Evolutionary conservation across 64 coral and sea anemone species (phyloP).

Genomic region (Pocillopora verrucosa): DNA sequence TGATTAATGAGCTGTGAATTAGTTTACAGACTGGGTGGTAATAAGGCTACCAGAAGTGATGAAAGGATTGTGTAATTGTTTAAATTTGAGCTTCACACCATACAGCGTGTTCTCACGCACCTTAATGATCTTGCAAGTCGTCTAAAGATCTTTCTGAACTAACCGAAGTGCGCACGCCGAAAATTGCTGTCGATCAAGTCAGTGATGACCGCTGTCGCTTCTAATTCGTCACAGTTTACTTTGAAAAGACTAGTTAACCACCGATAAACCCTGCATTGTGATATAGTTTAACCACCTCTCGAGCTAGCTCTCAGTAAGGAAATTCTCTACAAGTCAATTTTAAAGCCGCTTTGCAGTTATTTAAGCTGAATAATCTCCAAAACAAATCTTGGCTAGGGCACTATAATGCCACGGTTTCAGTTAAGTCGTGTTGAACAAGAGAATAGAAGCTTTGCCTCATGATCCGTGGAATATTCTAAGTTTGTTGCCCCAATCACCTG

Average conservation of each 20-base stretch:
- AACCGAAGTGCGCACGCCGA: background rate
- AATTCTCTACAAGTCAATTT: background rate
- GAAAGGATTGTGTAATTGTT: constrained; percentile 36
- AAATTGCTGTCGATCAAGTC: background rate
- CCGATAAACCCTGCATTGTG: background rate
- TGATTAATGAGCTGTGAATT: constrained; percentile 55
- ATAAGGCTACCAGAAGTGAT: constrained; percentile 19
- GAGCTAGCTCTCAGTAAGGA: constrained; percentile 3
- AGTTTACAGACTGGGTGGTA: constrained; percentile 35
- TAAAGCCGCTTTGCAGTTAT: constrained; percentile 27
- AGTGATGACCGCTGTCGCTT: background rate
- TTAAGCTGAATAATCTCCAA: constrained; percentile 24
- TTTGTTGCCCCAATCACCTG: constrained; percentile 22
- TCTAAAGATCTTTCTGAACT: too few relatives aligned
- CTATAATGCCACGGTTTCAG: too few relatives aligned
- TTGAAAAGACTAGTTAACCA: background rate
- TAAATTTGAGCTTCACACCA: constrained; percentile 17
- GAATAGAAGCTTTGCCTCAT: background rate
- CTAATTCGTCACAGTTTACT: background rate
- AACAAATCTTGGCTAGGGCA: background rate
- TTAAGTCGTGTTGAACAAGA: constrained; percentile 11
- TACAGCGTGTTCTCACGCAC: constrained; percentile 4
- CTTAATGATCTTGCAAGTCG: background rate
- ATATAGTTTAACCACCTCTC: background rate
- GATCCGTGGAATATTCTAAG: constrained; percentile 25